Conservation (phyloP, 2,797 vertebrate genomes). For the Oreochromis mossambicus region DNA sequence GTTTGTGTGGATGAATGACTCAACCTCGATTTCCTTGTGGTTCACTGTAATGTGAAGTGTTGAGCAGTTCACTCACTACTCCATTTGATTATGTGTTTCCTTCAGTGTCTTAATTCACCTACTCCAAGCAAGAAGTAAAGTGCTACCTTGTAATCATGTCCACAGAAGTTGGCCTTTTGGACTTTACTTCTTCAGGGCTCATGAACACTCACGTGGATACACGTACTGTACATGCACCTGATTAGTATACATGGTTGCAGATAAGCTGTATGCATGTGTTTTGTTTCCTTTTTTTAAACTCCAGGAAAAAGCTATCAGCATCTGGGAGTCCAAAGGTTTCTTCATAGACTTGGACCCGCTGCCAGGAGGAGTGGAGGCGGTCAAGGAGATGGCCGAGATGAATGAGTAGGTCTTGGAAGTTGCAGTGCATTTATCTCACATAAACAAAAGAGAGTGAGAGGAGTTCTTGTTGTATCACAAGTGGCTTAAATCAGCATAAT, state of each 20-base stretch:
- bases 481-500: neutral
- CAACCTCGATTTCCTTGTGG: neutral
- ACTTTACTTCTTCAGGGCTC: neutral
- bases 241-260: neutral
- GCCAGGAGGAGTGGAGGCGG: slow-evolving; percentile 88
- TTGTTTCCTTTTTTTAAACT: neutral
- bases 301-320: slow-evolving; percentile 92
- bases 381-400: slow-evolving; percentile 90
- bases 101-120: neutral
- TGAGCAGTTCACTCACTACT: neutral
- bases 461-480: neutral
- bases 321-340: slow-evolving; percentile 95
- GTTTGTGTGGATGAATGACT: neutral
- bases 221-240: neutral
- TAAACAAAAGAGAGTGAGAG: neutral
- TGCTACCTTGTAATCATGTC: neutral
- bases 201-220: neutral
- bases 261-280: neutral
- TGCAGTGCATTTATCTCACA: neutral
- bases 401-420: slow-evolving; percentile 79
- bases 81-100: neutral
- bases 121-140: neutral
- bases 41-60: neutral
- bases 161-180: neutral
- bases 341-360: slow-evolving; percentile 90